phyloP scores from a whole-genome alignment of 2,797 vertebrate species.

The Myotis myotis region DNA sequence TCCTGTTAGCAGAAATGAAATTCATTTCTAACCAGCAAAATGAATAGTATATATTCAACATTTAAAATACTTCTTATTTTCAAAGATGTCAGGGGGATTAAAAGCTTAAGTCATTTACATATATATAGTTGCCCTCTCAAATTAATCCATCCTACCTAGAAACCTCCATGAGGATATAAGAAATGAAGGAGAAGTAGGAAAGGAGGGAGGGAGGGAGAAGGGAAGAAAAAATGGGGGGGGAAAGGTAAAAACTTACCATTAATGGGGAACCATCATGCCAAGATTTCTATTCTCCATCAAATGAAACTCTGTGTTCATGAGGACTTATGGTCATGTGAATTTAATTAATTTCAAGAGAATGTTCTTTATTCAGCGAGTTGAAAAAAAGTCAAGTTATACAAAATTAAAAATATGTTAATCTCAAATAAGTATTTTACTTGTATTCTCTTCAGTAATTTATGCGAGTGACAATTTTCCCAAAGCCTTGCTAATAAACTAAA shows the following conservation, averaged over 20 bases:
- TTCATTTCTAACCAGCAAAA: background rate
- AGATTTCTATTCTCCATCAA: background rate
- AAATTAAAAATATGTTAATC: background rate
- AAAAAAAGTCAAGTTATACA: background rate
- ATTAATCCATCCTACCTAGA: background rate
- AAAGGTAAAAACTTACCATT: background rate
- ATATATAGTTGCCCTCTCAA: background rate
- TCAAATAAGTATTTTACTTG: background rate
- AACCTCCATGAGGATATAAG: background rate
- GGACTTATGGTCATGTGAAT: background rate
- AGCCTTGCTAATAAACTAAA: background rate
- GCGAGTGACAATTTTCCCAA: background rate
- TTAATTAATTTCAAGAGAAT: background rate
- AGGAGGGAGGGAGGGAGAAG: too few species aligned
- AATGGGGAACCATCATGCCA: background rate
- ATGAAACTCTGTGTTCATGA: background rate
- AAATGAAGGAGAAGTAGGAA: background rate
- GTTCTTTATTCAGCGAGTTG: background rate
- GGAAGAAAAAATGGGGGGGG: background rate
- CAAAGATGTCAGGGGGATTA: background rate
- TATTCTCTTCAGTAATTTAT: background rate
- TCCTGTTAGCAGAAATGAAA: background rate
- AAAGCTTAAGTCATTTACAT: background rate
- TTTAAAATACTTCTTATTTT: background rate
- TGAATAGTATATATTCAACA: background rate